Conservation (phyloP, 2,113 vertebrate genomes). For the Pedionomus torquatus region DNA sequence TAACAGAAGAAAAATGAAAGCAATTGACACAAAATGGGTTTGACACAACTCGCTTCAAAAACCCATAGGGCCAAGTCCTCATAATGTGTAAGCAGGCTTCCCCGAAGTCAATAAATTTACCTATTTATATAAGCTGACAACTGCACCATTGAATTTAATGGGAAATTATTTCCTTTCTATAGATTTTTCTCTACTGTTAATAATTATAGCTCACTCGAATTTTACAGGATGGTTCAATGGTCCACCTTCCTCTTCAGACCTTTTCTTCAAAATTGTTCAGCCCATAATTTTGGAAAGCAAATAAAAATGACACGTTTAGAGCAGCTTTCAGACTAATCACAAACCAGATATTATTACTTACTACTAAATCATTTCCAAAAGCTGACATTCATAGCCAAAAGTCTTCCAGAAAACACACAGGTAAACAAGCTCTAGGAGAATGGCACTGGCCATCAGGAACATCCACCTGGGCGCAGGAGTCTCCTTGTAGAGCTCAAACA, state of each 20-base stretch:
- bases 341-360: background rate
- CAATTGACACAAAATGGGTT: background rate
- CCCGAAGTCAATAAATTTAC: background rate
- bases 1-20: background rate
- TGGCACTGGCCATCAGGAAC: background rate
- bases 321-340: background rate
- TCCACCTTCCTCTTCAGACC: background rate
- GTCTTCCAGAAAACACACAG: background rate
- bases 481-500: background rate
- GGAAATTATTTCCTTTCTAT: conserved; percentile 31
- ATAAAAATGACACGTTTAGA: background rate
- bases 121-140: conserved; percentile 6
- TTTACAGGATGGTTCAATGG: conserved; percentile 6
- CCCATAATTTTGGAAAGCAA: background rate
- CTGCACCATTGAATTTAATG: conserved; percentile 1
- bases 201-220: background rate
- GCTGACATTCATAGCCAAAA: background rate
- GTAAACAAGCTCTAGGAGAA: background rate
- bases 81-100: background rate
- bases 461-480: background rate
- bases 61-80: background rate
- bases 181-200: conserved; percentile 4
- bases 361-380: background rate
- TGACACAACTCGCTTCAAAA: background rate
- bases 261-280: background rate